phyloP scores from a whole-genome alignment of 2,888 invertebrate genomes.

The Drosophila parthenogenetica region DNA sequence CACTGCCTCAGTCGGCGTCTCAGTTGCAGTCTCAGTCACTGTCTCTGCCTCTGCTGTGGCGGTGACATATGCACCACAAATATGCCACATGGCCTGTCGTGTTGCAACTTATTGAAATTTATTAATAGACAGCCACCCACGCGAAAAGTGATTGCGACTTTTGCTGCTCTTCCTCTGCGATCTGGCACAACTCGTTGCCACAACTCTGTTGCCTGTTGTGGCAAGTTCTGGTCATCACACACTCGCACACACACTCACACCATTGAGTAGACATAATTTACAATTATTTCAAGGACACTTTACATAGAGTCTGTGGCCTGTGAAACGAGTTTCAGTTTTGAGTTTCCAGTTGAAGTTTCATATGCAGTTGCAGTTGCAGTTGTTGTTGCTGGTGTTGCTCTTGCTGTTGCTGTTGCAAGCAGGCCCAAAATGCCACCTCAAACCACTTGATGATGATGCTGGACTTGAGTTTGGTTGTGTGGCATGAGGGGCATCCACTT shows the following conservation, averaged over 20 bases:
- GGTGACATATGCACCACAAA: slow-evolving; percentile 79
- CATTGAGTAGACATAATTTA: slow-evolving; percentile 81
- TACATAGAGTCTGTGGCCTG: slow-evolving; percentile 45
- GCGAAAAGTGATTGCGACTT: slow-evolving; percentile 18
- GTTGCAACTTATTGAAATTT: slow-evolving; percentile 76
- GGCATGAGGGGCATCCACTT: slow-evolving; percentile 24
- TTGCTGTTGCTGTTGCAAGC: background rate
- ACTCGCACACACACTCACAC: slow-evolving; percentile 14
- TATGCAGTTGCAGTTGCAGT: too few relatives aligned
- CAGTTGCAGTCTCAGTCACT: background rate
- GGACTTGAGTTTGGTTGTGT: slow-evolving; percentile 42
- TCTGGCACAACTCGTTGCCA: background rate
- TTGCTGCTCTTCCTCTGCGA: slow-evolving; percentile 2
- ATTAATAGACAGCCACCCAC: slow-evolving; percentile 76
- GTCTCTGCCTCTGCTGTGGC: slow-evolving; percentile 26
- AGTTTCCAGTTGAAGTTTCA: too few relatives aligned
- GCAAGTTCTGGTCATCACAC: slow-evolving; percentile 12
- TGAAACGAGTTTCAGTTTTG: slow-evolving; percentile 57
- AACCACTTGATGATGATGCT: slow-evolving; percentile 38
- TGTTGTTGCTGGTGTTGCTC: too few relatives aligned
- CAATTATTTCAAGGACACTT: slow-evolving; percentile 84
- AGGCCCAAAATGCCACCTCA: slow-evolving; percentile 36
- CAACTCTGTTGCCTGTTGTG: slow-evolving; percentile 5
- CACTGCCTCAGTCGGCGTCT: background rate
- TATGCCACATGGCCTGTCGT: slow-evolving; percentile 70